Conservation (phyloP, 2,888 invertebrate genomes). For the Scaptodrosophila latifasciaeformis region DNA sequence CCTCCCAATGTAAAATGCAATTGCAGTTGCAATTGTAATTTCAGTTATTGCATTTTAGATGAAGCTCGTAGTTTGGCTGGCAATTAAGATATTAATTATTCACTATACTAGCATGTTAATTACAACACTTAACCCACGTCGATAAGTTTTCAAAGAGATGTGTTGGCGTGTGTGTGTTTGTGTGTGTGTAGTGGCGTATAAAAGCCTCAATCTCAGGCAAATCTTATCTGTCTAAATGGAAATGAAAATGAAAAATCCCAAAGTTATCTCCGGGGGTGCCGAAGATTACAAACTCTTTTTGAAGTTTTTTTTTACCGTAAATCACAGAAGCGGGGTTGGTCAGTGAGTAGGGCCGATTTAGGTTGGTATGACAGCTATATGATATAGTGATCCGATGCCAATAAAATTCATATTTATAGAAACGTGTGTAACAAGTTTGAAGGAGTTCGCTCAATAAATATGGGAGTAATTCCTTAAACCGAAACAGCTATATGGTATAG, state of each 20-base stretch:
- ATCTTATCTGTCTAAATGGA: too few species aligned
- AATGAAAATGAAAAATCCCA: too few species aligned
- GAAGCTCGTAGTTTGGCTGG: conserved; percentile 25
- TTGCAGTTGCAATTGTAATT: not conserved
- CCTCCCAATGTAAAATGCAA: conserved; percentile 23
- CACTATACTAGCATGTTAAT: conserved; percentile 51
- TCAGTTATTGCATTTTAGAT: not conserved
- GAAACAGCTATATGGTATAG: too few species aligned
- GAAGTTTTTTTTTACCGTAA: too few species aligned
- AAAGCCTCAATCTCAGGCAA: too few species aligned
- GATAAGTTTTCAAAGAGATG: conserved; percentile 16
- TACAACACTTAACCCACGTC: conserved; percentile 39
- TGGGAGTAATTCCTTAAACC: too few species aligned
- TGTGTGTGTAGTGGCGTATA: not conserved
- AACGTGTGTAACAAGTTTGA: not conserved
- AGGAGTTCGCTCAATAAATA: not conserved
- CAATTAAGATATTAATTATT: conserved; percentile 60
- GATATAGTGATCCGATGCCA: too few species aligned
- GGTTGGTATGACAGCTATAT: too few species aligned
- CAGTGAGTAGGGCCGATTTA: too few species aligned
- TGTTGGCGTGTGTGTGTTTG: conserved; percentile 2
- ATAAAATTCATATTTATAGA: not conserved
- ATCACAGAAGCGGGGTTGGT: too few species aligned
- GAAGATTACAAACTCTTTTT: too few species aligned
- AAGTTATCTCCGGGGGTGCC: too few species aligned